Evolutionary conservation across 2,888 invertebrate genomes (phyloP).

Genomic region (Drosophila affinis): DNA sequence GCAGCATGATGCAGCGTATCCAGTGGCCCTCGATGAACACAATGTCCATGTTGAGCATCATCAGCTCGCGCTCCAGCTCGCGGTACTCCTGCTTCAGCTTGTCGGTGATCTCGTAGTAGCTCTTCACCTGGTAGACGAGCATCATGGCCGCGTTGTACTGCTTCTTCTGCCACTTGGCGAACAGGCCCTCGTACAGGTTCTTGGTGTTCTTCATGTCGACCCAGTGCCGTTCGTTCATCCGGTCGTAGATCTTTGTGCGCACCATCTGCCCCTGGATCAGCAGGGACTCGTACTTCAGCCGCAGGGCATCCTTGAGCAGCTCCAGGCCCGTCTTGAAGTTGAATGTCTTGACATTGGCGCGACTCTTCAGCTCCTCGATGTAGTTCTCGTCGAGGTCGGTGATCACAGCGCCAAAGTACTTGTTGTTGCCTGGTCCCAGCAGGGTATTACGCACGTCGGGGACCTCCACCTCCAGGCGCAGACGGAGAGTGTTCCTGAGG

Average conservation of each 20-base stretch:
- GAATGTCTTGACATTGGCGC: conserved; percentile 76
- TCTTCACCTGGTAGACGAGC: conserved; percentile 79
- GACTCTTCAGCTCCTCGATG: conserved; percentile 79
- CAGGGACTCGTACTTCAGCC: conserved; percentile 81
- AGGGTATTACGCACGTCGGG: conserved; percentile 68
- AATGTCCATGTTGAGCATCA: conserved; percentile 82
- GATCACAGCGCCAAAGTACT: conserved; percentile 74
- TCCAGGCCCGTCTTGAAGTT: conserved; percentile 76
- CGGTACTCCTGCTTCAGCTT: conserved; percentile 69
- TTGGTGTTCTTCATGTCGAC: conserved; percentile 73
- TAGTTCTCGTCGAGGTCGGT: conserved; percentile 83
- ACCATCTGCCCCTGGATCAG: conserved; percentile 82
- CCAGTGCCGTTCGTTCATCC: conserved; percentile 78
- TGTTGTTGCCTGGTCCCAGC: conserved; percentile 67
- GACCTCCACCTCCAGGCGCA: conserved; percentile 79
- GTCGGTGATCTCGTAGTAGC: conserved; percentile 81
- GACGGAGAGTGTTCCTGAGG: conserved; percentile 77
- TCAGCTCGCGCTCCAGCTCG: conserved; percentile 67
- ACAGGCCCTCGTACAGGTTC: conserved; percentile 74
- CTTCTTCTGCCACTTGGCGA: conserved; percentile 82
- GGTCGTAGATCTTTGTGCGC: conserved; percentile 79
- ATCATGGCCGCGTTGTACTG: conserved; percentile 81
- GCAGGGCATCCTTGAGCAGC: conserved; percentile 78
- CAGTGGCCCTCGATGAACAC: conserved; percentile 82
- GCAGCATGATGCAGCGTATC: conserved; percentile 81